These are phyloP conservation scores for Ostrea edulis DNA, from an alignment of 1,140 invertebrate genomes.

Conservation along the genomic window DNA sequence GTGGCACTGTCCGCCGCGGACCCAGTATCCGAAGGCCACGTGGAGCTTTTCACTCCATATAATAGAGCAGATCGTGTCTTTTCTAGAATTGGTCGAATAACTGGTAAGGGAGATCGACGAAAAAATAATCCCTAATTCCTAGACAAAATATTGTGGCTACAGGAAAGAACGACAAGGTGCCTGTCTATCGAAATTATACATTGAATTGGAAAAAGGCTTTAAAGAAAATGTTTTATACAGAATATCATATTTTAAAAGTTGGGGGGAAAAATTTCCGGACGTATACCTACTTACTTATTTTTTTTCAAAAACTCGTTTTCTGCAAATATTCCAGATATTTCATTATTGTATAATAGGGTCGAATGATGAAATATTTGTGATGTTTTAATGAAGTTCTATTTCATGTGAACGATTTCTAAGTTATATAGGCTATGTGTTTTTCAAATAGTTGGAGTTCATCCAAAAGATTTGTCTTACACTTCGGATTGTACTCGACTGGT, in stretches of 20 bases:
- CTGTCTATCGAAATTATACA: background rate
- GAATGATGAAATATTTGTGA: too few relatives aligned
- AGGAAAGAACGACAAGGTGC: background rate
- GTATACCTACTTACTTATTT: too few relatives aligned
- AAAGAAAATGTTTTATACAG: too few relatives aligned
- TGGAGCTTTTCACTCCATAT: constrained; percentile 37
- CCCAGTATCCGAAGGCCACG: constrained; percentile 24
- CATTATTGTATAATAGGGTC: too few relatives aligned
- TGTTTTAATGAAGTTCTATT: background rate
- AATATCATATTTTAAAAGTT: too few relatives aligned
- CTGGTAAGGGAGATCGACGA: constrained; percentile 10
- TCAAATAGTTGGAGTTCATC: constrained; percentile 43
- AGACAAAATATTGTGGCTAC: background rate
- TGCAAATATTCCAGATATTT: too few relatives aligned
- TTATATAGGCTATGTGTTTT: background rate
- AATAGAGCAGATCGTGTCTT: constrained; percentile 33
- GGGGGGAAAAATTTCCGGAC: too few relatives aligned
- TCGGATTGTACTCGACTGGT: constrained; percentile 44
- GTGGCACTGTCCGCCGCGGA: constrained; percentile 14
- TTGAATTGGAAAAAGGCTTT: too few relatives aligned
- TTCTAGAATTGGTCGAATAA: background rate
- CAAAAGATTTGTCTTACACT: constrained; percentile 45
- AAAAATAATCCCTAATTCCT: background rate
- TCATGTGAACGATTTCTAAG: background rate
- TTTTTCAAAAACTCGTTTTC: background rate